Conservation (phyloP, 2,888 invertebrate species). For the Ephialtes manifestator region DNA sequence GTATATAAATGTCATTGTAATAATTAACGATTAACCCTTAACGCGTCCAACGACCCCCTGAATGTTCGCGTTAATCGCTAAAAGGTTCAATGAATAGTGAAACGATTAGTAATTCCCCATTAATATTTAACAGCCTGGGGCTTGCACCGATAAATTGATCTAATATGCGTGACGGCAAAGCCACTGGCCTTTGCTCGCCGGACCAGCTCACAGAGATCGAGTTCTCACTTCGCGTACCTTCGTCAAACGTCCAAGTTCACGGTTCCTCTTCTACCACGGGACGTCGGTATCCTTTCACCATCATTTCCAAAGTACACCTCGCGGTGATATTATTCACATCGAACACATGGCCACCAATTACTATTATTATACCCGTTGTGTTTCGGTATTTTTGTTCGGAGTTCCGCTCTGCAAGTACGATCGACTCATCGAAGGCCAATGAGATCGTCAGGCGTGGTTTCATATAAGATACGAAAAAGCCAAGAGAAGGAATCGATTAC, state of each 20-base stretch:
- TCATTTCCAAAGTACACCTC: slow-evolving; percentile 16
- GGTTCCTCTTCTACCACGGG: slow-evolving; percentile 23
- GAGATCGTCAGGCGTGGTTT: slow-evolving; percentile 30
- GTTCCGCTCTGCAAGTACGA: slow-evolving; percentile 19
- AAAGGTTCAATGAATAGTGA: slow-evolving; percentile 11
- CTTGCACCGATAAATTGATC: slow-evolving; percentile 20
- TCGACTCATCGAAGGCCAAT: slow-evolving; percentile 34
- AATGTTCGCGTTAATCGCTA: neutral
- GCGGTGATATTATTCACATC: neutral
- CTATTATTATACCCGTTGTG: slow-evolving; percentile 2
- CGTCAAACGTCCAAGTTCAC: slow-evolving; percentile 59
- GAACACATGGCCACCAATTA: neutral
- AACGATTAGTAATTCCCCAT: slow-evolving; percentile 33
- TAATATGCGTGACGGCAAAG: slow-evolving; percentile 12
- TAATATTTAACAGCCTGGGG: slow-evolving; percentile 10
- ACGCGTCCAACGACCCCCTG: neutral
- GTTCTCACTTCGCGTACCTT: neutral
- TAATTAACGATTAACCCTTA: slow-evolving; percentile 6
- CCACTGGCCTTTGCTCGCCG: slow-evolving; percentile 9
- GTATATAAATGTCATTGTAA: neutral
- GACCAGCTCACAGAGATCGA: neutral
- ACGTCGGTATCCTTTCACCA: slow-evolving; percentile 39
- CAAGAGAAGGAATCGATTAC: neutral
- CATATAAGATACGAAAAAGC: neutral
- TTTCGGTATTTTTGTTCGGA: neutral